Evolutionary conservation across 2,113 vertebrate genomes (phyloP).

Genomic region (Phodopus roborovskii): DNA sequence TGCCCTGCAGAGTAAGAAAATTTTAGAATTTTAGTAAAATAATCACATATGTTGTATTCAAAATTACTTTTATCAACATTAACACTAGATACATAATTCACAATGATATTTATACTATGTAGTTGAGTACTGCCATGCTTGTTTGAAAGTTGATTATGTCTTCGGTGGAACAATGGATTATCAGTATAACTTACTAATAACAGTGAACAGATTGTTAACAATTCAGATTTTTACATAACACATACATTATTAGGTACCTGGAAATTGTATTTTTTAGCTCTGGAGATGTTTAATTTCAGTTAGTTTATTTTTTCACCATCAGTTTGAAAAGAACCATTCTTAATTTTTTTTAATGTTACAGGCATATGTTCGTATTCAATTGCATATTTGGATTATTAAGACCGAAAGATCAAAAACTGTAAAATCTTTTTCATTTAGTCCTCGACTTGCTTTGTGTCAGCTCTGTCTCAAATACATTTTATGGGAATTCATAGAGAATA

Average conservation of each 20-base stretch:
- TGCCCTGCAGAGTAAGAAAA: not conserved
- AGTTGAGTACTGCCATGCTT: not conserved
- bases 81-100: not conserved
- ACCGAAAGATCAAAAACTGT: not conserved
- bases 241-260: not conserved
- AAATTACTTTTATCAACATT: constrained; percentile 23
- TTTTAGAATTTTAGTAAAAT: constrained; percentile 12
- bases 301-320: not conserved
- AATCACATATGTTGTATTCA: constrained; percentile 17
- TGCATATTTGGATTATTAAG: not conserved
- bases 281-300: not conserved
- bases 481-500: not conserved
- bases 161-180: not conserved
- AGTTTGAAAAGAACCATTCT: not conserved
- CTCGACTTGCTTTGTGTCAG: not conserved
- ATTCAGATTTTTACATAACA: not conserved
- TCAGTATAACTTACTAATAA: not conserved
- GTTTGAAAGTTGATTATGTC: constrained; percentile 21
- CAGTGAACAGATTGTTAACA: not conserved
- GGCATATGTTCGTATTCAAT: not conserved
- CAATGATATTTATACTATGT: not conserved
- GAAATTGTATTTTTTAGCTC: not conserved
- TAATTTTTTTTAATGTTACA: not conserved
- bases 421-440: not conserved
- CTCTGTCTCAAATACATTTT: not conserved